Evolutionary conservation across 2,113 vertebrate species (phyloP).

Genomic region (Antechinus flavipes): DNA sequence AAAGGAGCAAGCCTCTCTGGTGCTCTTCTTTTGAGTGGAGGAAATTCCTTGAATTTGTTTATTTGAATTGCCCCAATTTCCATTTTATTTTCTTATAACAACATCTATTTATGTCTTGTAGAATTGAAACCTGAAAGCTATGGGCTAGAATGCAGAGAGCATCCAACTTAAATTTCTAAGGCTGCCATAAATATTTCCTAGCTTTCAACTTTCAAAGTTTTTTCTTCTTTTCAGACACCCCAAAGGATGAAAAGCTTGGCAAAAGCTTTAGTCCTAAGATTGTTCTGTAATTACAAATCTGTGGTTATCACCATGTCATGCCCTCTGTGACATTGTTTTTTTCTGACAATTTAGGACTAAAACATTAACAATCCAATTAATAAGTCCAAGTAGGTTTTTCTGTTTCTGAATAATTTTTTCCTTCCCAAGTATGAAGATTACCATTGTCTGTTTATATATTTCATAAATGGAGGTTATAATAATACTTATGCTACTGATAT

Average conservation of each 20-base stretch:
- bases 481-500: neutral
- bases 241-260: neutral
- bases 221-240: neutral
- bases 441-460: constrained; percentile 46
- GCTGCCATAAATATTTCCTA: neutral
- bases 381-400: neutral
- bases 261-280: neutral
- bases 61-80: neutral
- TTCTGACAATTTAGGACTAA: constrained; percentile 20
- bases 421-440: neutral
- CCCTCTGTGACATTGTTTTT: neutral
- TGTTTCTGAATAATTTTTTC: neutral
- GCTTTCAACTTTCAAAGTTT: neutral
- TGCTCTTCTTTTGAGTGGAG: neutral
- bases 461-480: neutral
- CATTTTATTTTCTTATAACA: neutral
- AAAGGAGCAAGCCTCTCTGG: neutral
- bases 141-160: neutral
- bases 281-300: neutral
- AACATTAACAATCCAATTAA: constrained; percentile 43
- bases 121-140: neutral
- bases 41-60: neutral
- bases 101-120: neutral
- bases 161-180: neutral
- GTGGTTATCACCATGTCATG: neutral